Evolutionary conservation across 1,140 invertebrate species (phyloP), one percentile per base, ranked within the genome.

Genomic region (Aphelinus certus): DNA sequence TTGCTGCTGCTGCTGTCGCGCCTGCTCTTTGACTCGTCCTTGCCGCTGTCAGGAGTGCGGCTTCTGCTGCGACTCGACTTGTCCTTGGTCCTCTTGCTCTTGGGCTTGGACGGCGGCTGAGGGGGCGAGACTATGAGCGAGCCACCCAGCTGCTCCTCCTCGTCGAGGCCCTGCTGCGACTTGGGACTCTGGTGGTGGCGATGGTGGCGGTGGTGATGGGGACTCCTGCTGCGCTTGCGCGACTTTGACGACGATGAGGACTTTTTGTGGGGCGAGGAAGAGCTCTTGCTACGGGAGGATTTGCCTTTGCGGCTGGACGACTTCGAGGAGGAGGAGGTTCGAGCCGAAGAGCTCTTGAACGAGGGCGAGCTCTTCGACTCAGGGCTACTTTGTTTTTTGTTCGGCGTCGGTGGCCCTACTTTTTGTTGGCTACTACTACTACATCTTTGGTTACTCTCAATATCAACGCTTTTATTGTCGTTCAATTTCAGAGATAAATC

Each of bases 61-160:
- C 64, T 68, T 7, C 62, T 72, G 1, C 47, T 55, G 45, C 66
- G 53, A 6, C 64, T 66, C 26, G 26, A 26, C 0, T 26, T 26
- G 0, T 26, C 26, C 26, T 26, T 26, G 26, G 55, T 86, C 78
- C 90, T 91, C 85, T 92, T 92, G 83, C 62, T 68, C 46, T 45
- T 56, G 5, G 90, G 92, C n/a, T 67, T 73, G 42, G 89, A 81
- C 10, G 88, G 86, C 60, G 83, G 67, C 79, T 85, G 87, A 76
- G 83, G 87, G 79, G 84, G 86, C 78, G 84, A 87, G 51, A 88
- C 84, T 71, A 87, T 87, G 64, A 88, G 78, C 51, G 73, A 71
- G 3, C 85, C 86, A 79, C 86, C 87, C 60, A 85, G 84, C 70
- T 87, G 84, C 71, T 88, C 88, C 78, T 87, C 88, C 81, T 89